Evolutionary conservation across 2,888 invertebrate species (phyloP).

Genomic region (Adela reaumurella): DNA sequence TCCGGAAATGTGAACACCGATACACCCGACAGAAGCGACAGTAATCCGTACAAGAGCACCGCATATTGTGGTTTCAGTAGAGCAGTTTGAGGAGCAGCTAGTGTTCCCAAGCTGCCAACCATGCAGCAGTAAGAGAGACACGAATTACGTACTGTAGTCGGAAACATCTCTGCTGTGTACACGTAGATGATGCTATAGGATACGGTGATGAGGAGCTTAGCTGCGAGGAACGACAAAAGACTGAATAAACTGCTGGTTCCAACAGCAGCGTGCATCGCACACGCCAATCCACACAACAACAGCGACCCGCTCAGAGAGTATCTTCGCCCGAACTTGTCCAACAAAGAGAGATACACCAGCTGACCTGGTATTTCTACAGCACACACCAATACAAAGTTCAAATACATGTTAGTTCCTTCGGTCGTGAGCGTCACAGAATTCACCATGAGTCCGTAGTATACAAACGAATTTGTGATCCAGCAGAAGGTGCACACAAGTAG

Average conservation of each 20-base stretch:
- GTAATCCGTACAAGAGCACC: constrained; percentile 32
- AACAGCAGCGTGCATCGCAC: constrained; percentile 42
- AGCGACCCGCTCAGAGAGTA: constrained; percentile 37
- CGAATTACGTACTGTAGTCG: constrained; percentile 1
- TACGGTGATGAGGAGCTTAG: background rate
- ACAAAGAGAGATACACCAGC: constrained; percentile 43
- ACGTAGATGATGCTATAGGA: background rate
- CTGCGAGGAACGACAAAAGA: background rate
- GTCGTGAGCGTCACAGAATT: constrained; percentile 57
- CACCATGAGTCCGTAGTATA: constrained; percentile 64
- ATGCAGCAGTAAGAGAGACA: background rate
- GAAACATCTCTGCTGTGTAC: constrained; percentile 1
- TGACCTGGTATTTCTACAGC: constrained; percentile 61
- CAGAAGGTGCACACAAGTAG: constrained; percentile 53
- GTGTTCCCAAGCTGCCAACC: constrained; percentile 14
- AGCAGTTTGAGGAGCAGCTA: constrained; percentile 13
- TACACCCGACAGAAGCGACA: constrained; percentile 28
- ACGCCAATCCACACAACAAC: background rate
- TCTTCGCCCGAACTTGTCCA: constrained; percentile 51
- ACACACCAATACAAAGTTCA: constrained; percentile 21
- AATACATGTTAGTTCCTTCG: constrained; percentile 63
- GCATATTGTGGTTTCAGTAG: constrained; percentile 15
- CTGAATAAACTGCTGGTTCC: background rate
- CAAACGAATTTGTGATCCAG: constrained; percentile 63
- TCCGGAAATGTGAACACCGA: constrained; percentile 37